Base-by-base conservation (phyloP, 2,113 vertebrate genomes). In the Hydrochoerus hydrochaeris region DNA sequence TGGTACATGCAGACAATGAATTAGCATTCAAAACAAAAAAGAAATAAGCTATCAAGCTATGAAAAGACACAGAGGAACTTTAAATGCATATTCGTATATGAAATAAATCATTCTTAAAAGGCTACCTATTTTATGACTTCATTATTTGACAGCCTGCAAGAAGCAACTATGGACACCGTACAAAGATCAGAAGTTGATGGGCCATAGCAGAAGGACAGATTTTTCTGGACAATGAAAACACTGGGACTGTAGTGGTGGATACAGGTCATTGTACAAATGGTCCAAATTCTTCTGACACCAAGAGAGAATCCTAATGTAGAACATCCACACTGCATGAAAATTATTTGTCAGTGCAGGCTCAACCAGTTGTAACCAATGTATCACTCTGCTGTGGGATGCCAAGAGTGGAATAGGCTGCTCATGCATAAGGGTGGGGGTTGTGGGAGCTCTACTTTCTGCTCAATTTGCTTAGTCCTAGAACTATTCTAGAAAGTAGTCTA, bases 371-470 rank as follows among this genome's bases (percentile, higher is more conserved):
- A 19, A 30, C 13, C 1, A 44, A 44, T 0, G 6, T 1, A 12
- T 10, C 35, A 2, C 35, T 41, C 62, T 17, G 2, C 22, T 5
- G 32, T 46, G 49, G 49, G 52, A 38, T 4, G 24, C 7, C 22
- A 30, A 14, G 0, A 14, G 35, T 17, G 32, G 28, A 46, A 52
- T 9, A 26, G 41, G 7, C n/a, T 35, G 13, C 17, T 41, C 10
- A 0, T 4, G 24, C 0, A 26, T n/a, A n/a, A 10, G 1, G n/a
- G 0, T 38, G 32, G 32, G 60, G 14, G 2, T 32, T 4, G 5
- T 0, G n/a, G 35, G 41, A 83, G 28, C 41, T 20, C 20, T 28
- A 35, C 60, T 30, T 71, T 49, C 78, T 90, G 46, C 30, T 44
- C 41, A 10, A 5, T 73, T 83, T 54, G 22, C 32, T 62, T 5